Percentiles rank a stretch among this genome's conserved stretches.
Conservation (phyloP, 2,888 invertebrate species). For the Dichetophora obliterata region DNA sequence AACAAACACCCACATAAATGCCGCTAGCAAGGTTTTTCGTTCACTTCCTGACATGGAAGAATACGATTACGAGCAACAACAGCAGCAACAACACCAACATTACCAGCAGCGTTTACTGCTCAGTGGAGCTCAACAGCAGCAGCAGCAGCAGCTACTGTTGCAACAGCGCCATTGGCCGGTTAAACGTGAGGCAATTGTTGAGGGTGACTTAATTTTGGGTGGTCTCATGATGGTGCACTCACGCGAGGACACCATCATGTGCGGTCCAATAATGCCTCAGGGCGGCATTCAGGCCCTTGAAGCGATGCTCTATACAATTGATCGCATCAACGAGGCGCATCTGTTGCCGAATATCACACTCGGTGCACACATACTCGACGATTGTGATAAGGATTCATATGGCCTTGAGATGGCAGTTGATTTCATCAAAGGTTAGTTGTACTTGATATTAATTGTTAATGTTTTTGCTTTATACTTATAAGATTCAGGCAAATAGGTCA, state of each 20-base stretch:
- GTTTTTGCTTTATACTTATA: neutral
- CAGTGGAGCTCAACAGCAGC: conserved; percentile 50
- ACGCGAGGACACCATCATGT: conserved; percentile 82
- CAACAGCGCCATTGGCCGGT: conserved; percentile 76
- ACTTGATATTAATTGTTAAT: neutral
- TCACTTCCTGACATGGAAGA: conserved; percentile 64
- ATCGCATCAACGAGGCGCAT: conserved; percentile 76
- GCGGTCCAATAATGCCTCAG: conserved; percentile 91
- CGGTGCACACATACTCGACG: conserved; percentile 89
- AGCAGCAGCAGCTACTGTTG: conserved; percentile 45
- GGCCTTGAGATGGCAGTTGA: conserved; percentile 93
- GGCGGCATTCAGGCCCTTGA: conserved; percentile 88
- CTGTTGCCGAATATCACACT: conserved; percentile 80
- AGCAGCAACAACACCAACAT: conserved; percentile 31
- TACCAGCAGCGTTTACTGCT: neutral
- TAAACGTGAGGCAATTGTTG: conserved; percentile 83
- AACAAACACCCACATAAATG: conserved; percentile 36
- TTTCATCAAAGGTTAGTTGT: conserved; percentile 86
- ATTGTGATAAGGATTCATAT: conserved; percentile 93
- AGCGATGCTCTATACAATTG: conserved; percentile 89
- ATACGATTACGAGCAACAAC: conserved; percentile 32
- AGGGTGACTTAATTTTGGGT: conserved; percentile 86
- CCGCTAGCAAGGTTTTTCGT: conserved; percentile 56
- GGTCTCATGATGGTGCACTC: conserved; percentile 95
- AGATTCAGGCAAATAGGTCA: no score